phyloP scores from a whole-genome alignment of 2,797 vertebrate genomes.

The Heteromormyrus szaboi region DNA sequence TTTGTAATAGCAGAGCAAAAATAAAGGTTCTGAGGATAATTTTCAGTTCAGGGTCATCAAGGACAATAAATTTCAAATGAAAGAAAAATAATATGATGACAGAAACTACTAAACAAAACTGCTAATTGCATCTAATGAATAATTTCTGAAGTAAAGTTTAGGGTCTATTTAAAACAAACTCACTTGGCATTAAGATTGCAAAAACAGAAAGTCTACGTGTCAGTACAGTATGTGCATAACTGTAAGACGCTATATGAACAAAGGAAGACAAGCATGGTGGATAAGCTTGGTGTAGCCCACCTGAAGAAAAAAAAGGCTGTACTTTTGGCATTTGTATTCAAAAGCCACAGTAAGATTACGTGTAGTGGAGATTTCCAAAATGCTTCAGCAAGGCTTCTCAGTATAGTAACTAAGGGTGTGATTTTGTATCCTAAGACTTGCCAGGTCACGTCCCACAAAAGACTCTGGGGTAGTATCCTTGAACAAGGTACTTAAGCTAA shows the following conservation, averaged over 20 bases:
- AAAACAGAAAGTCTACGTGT: background rate
- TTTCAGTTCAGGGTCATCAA: slow-evolving; percentile 75
- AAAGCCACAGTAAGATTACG: background rate
- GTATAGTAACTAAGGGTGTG: background rate
- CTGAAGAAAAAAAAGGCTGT: background rate
- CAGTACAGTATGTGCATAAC: background rate
- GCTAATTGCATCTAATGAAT: background rate
- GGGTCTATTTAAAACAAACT: background rate
- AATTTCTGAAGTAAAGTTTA: background rate
- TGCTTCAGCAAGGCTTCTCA: background rate
- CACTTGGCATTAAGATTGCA: background rate
- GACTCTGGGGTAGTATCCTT: background rate
- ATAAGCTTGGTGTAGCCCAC: background rate
- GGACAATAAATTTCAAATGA: slow-evolving; percentile 51
- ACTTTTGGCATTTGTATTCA: background rate
- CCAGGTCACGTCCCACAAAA: background rate
- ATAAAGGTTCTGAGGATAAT: slow-evolving; percentile 73
- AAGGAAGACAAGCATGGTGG: background rate
- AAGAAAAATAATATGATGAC: background rate
- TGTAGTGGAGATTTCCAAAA: background rate
- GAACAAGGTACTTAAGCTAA: slow-evolving; percentile 8
- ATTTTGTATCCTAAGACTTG: background rate
- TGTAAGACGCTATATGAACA: background rate
- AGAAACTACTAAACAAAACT: background rate
- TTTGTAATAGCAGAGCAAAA: slow-evolving; percentile 58